Evolutionary conservation across 2,888 invertebrate species (phyloP).

Genomic region (Apamea monoglypha): DNA sequence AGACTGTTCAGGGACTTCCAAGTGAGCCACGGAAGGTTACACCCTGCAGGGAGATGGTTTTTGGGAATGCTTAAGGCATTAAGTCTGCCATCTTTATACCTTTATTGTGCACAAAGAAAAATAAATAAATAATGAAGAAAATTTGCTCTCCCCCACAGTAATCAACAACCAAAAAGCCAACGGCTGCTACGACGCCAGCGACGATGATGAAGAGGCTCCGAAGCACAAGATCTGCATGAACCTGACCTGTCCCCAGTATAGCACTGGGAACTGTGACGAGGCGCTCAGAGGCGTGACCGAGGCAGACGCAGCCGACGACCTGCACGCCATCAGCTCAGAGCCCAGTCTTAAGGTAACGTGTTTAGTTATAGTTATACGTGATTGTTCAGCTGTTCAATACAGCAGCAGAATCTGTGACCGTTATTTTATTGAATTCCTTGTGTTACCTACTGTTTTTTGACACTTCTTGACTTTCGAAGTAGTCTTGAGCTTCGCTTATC

Average conservation of each 20-base stretch:
- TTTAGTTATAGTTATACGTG: too few relatives aligned
- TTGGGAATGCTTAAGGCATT: too few relatives aligned
- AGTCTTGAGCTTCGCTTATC: neutral
- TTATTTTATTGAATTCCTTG: too few relatives aligned
- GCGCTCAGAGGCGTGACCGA: conserved; percentile 48
- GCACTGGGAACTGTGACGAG: conserved; percentile 49
- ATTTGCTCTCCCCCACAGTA: conserved; percentile 67
- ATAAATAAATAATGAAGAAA: neutral
- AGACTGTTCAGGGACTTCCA: too few relatives aligned
- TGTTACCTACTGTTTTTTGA: neutral
- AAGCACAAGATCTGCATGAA: conserved; percentile 84
- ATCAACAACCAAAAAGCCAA: conserved; percentile 77
- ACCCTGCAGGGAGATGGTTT: too few relatives aligned
- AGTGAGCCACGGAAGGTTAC: too few relatives aligned
- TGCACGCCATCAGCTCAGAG: conserved; percentile 70
- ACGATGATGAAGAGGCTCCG: conserved; percentile 71
- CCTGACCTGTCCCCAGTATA: conserved; percentile 78
- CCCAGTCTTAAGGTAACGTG: conserved; percentile 68
- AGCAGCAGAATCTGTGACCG: neutral
- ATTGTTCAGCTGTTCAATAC: neutral
- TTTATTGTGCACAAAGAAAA: too few relatives aligned
- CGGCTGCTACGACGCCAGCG: conserved; percentile 73
- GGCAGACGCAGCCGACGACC: conserved; percentile 63
- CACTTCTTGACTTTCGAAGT: neutral
- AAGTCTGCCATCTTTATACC: too few relatives aligned